Evolutionary conservation across 2,888 invertebrate genomes (phyloP), one percentile per base, ranked within the genome.

Genomic region (Nezara viridula): DNA sequence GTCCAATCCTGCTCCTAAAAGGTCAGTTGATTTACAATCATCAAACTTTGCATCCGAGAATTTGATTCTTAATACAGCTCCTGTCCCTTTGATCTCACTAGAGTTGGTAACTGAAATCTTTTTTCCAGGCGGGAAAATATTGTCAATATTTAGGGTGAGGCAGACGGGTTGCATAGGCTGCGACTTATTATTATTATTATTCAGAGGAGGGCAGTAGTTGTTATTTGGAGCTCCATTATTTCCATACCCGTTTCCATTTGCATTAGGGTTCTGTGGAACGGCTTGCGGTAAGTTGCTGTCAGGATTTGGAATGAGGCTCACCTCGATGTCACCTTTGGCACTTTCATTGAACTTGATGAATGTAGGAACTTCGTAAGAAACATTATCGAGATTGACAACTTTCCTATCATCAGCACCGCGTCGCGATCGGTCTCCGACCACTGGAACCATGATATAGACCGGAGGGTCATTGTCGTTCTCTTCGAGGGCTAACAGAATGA

Each of bases 301-400:
- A 37, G 66, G 21, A 73, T 21, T 85, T 27, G 44, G 49, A n/a
- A 85, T 85, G 49, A 85, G 50, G 40, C 27, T 32, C 37, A 55
- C 44, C 37, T 55, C 52, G 16, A 55, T 24, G n/a, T 60, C 86
- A 21, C 52, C 86, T 40, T 32, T 55, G 19, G 40, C 24, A 40
- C 52, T 40, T 16, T 73, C 88, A 19, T 88, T 88, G 27, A 88
- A 47, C 44, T 49, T 66, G 55, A 88, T 66, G 6, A 73, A 60
- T 14, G 66, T 73, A 5, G 88, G 88, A 3, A 88, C 49, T 88
- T 88, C 88, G 21, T 66, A 88, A 21, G 88, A 73, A 7, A 44
- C 73, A 21, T 66, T 49, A 0, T 88, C 88, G 19, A 88, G 27
- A 14, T 27, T 66, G 40, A 88, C 32, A 2, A 55, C 27, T 14